Percentiles rank a stretch among this genome's conserved stretches.
phyloP scores from a whole-genome alignment of 2,888 invertebrate genomes.

The Lomographa bimaculata region DNA sequence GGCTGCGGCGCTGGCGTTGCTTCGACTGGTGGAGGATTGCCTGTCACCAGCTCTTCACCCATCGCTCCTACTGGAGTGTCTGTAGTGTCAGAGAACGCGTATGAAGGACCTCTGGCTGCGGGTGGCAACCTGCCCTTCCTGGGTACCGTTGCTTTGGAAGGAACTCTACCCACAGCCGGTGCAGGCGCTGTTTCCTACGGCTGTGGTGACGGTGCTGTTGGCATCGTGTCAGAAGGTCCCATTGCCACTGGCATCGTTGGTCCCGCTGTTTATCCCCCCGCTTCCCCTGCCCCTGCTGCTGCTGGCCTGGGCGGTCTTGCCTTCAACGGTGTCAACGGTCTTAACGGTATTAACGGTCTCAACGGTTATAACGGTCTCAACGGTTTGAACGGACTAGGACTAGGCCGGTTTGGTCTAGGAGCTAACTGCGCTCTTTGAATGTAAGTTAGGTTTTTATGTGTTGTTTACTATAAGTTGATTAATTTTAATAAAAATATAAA shows the following conservation, averaged over 20 bases:
- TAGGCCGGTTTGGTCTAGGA: slow-evolving; percentile 19
- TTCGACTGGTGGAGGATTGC: slow-evolving; percentile 35
- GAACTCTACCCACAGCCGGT: slow-evolving; percentile 46
- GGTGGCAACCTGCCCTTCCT: slow-evolving; percentile 52
- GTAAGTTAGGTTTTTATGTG: too few relatives aligned
- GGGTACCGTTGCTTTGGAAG: slow-evolving; percentile 46
- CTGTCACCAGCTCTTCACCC: slow-evolving; percentile 14
- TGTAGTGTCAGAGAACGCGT: slow-evolving; percentile 44
- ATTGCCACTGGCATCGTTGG: slow-evolving; percentile 26
- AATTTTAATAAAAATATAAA: too few relatives aligned
- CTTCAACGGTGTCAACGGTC: not conserved
- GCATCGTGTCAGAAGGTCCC: slow-evolving; percentile 41
- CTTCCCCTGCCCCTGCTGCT: slow-evolving; percentile 8
- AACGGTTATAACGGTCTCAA: slow-evolving; percentile 15
- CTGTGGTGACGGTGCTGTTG: slow-evolving; percentile 44
- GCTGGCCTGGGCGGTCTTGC: slow-evolving; percentile 2
- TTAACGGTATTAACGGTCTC: slow-evolving; percentile 1
- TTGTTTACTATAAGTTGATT: too few relatives aligned
- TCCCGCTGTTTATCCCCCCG: slow-evolving; percentile 8
- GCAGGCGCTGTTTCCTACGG: slow-evolving; percentile 48
- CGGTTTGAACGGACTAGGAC: slow-evolving; percentile 13
- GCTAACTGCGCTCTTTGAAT: slow-evolving; percentile 19
- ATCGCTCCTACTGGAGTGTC: slow-evolving; percentile 40
- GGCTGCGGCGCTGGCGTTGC: slow-evolving; percentile 31
- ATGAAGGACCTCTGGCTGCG: slow-evolving; percentile 43